These are phyloP conservation scores for Tichodroma muraria DNA, from an alignment of 2,113 vertebrate species.

Conservation along the genomic window DNA sequence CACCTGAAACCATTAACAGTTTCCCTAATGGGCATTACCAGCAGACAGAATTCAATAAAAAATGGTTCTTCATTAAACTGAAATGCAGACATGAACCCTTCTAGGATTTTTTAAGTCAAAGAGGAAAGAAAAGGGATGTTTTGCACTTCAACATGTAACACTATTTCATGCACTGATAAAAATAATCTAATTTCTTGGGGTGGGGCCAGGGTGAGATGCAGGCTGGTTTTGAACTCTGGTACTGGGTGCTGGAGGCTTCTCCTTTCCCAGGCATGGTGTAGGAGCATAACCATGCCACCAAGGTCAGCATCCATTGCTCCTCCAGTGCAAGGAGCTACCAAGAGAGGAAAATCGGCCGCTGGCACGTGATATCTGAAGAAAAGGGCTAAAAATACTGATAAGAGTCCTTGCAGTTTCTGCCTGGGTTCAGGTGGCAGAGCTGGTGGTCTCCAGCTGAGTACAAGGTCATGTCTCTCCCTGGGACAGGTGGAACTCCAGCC, in stretches of 20 bases:
- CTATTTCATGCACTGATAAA: background rate
- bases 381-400: background rate
- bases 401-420: background rate
- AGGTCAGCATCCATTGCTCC: background rate
- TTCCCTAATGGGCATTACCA: background rate
- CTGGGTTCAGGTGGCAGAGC: background rate
- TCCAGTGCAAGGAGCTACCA: fast-evolving
- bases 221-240: background rate
- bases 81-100: background rate
- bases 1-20: background rate
- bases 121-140: background rate
- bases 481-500: background rate
- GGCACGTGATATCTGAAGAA: fast-evolving
- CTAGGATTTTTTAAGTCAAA: background rate
- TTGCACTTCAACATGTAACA: background rate
- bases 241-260: background rate
- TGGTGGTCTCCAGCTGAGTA: background rate
- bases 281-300: fast-evolving
- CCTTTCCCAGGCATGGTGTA: background rate
- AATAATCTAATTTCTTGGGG: background rate
- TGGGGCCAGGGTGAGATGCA: background rate
- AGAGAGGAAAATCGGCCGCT: background rate
- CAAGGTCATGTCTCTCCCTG: background rate
- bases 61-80: background rate
- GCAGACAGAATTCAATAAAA: background rate